Evolutionary conservation across 2,113 vertebrate genomes (phyloP), one percentile per base, ranked within the genome.

Genomic region (Triplophysa tibetana): DNA sequence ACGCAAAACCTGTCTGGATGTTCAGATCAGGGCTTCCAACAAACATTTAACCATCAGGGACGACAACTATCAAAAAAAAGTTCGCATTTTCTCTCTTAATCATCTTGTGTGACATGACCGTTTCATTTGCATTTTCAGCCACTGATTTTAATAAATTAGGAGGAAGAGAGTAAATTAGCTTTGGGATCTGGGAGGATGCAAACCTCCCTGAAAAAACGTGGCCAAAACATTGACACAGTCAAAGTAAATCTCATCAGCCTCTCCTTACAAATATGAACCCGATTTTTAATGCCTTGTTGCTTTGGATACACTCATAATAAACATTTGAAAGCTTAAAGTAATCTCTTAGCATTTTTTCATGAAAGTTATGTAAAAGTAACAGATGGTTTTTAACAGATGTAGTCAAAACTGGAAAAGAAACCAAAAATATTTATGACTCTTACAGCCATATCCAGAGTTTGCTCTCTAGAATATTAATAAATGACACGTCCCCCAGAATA

Each of bases 1-100:
- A 94, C 90, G 90, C 90, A 88, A 86, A 88, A 33, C 77, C 86
- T 86, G 82, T 88, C 86, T 75, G 88, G 90, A 93, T 92, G 87
- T 91, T 92, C 91, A 93, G 93, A 94, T 92, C 87, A 90, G 88
- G 82, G 83, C 85, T 86, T 87, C 80, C 78, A 80, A 87, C 85
- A 81, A 86, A 89, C 85, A 89, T 83, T 91, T 86, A 94, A 92
- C 90, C 82, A 82, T 91, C 90, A 88, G 82, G 79, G 86, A 67
- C 83, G 80, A 90, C 89, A 88, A 88, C 90, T 80, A 85, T 89
- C 77, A 86, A 87, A 91, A 87, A 88, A 88, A 73, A 90, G 87
- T 89, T 82, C 43, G 33, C 3, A 43, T 85, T 90, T 82, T 75
- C 82, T 84, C 81, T 77, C 9, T 76, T 84, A 84, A 87, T 89